Evolutionary conservation across 2,797 vertebrate species (phyloP).

Genomic region (Siniperca undulata): DNA sequence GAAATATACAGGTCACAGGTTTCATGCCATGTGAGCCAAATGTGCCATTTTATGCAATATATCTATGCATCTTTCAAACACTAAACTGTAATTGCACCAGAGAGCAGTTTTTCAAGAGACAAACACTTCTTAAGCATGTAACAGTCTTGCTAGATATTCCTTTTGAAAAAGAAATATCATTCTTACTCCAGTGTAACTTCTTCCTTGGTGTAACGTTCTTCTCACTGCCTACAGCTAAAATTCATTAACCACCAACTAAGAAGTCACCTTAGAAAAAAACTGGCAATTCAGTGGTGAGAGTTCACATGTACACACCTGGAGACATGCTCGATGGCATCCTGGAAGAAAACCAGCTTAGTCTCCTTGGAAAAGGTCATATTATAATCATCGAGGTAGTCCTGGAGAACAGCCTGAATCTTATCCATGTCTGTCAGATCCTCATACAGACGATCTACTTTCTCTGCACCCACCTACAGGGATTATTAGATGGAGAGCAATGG

Average conservation of each 20-base stretch:
- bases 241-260: constrained; percentile 14
- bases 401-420: constrained; percentile 87
- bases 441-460: constrained; percentile 85
- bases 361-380: constrained; percentile 89
- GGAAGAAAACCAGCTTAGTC: constrained; percentile 91
- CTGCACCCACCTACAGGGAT: constrained; percentile 78
- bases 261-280: not conserved
- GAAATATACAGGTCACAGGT: not conserved
- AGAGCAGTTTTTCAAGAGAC: not conserved
- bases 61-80: not conserved
- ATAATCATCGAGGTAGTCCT: constrained; percentile 91
- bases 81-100: not conserved
- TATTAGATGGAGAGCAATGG: not conserved
- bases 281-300: not conserved
- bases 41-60: not conserved
- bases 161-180: not conserved
- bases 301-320: constrained; percentile 82
- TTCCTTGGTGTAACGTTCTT: not conserved
- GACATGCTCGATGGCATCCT: constrained; percentile 91
- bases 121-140: not conserved
- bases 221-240: constrained; percentile 20
- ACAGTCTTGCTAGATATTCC: not conserved
- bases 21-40: not conserved
- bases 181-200: not conserved
- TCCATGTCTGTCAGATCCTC: constrained; percentile 87